Conservation (phyloP, 64 coral and sea anemone species). For the Montipora cactus region DNA sequence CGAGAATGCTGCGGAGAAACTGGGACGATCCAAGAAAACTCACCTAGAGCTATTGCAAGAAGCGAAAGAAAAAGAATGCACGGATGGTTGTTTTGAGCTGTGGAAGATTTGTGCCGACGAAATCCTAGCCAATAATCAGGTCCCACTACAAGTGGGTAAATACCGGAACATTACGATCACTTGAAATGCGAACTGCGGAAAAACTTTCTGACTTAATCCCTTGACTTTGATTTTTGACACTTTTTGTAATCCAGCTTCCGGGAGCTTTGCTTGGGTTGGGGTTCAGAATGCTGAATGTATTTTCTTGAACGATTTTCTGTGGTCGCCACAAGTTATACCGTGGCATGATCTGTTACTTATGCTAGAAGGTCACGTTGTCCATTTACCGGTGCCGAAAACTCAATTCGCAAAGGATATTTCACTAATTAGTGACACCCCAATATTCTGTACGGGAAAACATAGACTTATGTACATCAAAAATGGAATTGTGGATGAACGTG, state of each 20-base stretch:
- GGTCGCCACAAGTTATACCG: background rate
- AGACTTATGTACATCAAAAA: slow-evolving; percentile 43
- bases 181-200: background rate
- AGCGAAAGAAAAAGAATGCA: background rate
- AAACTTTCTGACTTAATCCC: background rate
- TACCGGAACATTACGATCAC: background rate
- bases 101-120: background rate
- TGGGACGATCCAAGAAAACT: background rate
- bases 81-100: background rate
- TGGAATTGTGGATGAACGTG: slow-evolving; percentile 46
- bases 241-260: background rate
- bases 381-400: slow-evolving; percentile 32
- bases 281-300: background rate
- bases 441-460: slow-evolving; percentile 55
- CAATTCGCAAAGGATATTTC: slow-evolving; percentile 36
- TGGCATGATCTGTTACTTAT: background rate
- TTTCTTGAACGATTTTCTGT: background rate
- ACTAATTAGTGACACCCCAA: slow-evolving; percentile 22
- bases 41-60: background rate
- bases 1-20: background rate
- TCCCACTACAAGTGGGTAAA: background rate
- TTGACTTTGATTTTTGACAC: background rate
- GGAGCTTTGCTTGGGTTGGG: background rate
- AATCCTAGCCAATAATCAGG: background rate
- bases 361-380: slow-evolving; percentile 50